These are phyloP conservation scores for Rotaria socialis DNA, from an alignment of 2,888 invertebrate species.

Conservation along the genomic window DNA sequence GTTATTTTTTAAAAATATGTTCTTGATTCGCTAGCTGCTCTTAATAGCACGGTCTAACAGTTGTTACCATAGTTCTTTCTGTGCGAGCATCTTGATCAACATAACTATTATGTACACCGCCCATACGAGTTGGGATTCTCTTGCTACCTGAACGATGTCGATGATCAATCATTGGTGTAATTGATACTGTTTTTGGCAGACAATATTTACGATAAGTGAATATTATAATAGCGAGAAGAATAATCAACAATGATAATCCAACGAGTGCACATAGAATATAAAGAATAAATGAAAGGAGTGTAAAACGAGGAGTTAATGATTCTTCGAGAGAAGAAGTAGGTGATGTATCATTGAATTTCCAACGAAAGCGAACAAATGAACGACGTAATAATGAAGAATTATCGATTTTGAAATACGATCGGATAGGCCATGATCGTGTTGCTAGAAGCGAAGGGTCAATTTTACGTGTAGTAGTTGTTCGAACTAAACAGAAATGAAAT, in stretches of 20 bases:
- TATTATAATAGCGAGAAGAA: background rate
- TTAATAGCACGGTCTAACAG: background rate
- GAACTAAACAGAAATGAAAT: too few species aligned
- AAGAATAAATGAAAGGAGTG: background rate
- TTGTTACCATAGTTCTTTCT: background rate
- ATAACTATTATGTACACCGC: background rate
- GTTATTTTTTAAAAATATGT: constrained; percentile 20
- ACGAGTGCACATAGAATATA: background rate
- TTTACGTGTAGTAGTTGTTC: background rate
- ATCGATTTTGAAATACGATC: background rate
- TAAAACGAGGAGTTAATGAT: background rate
- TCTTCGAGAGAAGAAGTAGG: background rate
- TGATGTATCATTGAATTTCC: constrained; percentile 13
- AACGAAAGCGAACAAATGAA: constrained; percentile 12
- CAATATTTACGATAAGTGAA: constrained; percentile 12
- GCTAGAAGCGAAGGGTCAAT: background rate
- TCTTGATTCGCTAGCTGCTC: background rate
- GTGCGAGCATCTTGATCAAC: background rate
- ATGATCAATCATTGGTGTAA: background rate
- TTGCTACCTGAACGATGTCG: background rate
- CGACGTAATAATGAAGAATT: background rate
- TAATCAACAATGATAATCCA: background rate
- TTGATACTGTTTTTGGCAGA: background rate
- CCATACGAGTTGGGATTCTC: background rate
- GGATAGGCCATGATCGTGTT: background rate